phyloP scores from a whole-genome alignment of 1,140 invertebrate genomes.

The Aleiodes sp. region DNA sequence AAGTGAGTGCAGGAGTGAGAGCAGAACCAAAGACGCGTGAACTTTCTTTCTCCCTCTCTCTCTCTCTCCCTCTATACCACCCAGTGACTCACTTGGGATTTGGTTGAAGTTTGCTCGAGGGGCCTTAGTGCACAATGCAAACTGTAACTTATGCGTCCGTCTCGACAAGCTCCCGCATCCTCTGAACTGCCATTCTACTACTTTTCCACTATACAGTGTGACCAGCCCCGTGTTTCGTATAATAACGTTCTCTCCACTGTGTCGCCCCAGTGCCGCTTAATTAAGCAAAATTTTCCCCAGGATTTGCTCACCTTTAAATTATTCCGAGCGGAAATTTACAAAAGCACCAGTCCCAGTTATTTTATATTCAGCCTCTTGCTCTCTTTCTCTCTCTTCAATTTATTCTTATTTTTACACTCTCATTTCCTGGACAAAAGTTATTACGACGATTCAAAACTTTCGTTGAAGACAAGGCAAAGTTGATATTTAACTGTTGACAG shows the following conservation, averaged over 20 bases:
- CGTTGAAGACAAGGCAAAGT: too few relatives aligned
- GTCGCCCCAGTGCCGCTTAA: constrained; percentile 29
- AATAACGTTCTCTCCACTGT: constrained; percentile 12
- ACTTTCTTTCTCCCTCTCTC: constrained; percentile 28
- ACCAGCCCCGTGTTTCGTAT: constrained; percentile 17
- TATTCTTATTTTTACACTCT: too few relatives aligned
- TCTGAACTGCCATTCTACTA: constrained; percentile 13
- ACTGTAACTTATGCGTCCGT: constrained; percentile 46
- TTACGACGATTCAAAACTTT: too few relatives aligned
- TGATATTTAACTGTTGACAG: too few relatives aligned
- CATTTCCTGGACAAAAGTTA: too few relatives aligned
- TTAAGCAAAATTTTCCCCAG: constrained; percentile 31
- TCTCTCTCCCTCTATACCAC: too few relatives aligned
- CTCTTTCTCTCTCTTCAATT: too few relatives aligned
- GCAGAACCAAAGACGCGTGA: constrained; percentile 27
- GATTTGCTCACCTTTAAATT: constrained; percentile 24
- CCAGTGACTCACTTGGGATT: constrained; percentile 37
- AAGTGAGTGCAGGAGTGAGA: constrained; percentile 22
- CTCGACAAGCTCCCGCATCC: neutral
- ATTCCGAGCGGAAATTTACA: neutral
- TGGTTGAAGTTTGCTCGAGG: constrained; percentile 42
- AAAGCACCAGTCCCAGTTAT: neutral
- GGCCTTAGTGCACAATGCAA: constrained; percentile 44
- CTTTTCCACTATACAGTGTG: constrained; percentile 1
- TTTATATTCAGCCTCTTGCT: neutral